A percentile compares a stretch with the other conserved stretches of the same genome.
Evolutionary conservation across 2,888 invertebrate species (phyloP).

Genomic region (Craniophora ligustri): DNA sequence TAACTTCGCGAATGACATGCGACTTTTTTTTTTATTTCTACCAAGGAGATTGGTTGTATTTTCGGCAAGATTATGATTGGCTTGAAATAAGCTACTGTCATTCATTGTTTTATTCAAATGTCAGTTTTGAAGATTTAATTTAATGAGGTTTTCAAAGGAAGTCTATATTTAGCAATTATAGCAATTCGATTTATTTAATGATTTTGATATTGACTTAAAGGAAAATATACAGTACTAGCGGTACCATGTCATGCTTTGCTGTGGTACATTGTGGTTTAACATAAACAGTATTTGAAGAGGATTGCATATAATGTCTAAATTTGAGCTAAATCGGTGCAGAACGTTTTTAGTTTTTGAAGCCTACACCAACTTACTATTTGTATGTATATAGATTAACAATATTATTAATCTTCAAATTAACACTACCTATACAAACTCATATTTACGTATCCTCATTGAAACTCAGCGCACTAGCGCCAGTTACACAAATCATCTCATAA

Average conservation of each 20-base stretch:
- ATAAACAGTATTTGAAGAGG: no score
- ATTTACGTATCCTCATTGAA: conserved; percentile 9
- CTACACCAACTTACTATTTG: no score
- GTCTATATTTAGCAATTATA: not conserved
- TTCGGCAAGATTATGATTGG: conserved; percentile 13
- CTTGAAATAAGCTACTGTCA: not conserved
- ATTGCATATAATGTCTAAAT: no score
- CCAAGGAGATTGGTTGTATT: conserved; percentile 16
- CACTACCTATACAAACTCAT: conserved; percentile 1
- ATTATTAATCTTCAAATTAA: not conserved
- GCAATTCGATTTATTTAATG: no score
- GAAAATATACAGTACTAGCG: no score
- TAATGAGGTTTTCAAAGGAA: not conserved
- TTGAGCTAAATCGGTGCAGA: no score
- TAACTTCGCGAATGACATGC: conserved; percentile 38
- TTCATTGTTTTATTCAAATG: conserved; percentile 7
- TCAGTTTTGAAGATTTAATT: conserved; percentile 1
- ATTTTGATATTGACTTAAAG: no score
- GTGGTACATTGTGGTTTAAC: no score
- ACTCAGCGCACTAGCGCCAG: conserved; percentile 34
- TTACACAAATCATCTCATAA: conserved; percentile 51
- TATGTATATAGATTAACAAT: no score
- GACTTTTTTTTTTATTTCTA: conserved; percentile 25
- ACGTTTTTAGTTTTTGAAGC: no score
- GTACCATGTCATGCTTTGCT: no score